Evolutionary conservation across 2,797 vertebrate genomes (phyloP).

Genomic region (Mormyrus proboscirostris): DNA sequence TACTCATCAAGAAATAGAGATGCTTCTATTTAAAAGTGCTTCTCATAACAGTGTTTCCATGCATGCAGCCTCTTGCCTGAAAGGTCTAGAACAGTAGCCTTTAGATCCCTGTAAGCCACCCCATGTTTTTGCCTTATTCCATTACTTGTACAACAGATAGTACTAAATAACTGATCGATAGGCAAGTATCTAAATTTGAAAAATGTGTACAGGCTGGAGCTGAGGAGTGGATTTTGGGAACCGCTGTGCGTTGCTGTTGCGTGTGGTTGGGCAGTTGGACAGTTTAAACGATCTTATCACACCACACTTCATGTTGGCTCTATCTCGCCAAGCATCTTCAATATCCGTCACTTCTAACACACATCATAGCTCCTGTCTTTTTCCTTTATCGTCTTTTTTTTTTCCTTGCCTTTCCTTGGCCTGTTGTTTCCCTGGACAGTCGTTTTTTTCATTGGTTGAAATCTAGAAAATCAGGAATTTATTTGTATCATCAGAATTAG

Average conservation of each 20-base stretch:
- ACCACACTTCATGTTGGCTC: background rate
- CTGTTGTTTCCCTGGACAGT: background rate
- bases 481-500: background rate
- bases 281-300: background rate
- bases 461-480: background rate
- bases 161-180: background rate
- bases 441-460: background rate
- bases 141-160: background rate
- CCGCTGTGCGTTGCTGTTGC: background rate
- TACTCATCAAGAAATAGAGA: background rate
- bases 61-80: background rate
- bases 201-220: background rate
- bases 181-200: background rate
- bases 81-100: background rate
- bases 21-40: background rate
- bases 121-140: background rate
- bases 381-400: background rate
- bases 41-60: background rate
- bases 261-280: background rate
- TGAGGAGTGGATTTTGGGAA: background rate
- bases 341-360: background rate
- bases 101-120: background rate
- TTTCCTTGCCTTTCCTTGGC: background rate
- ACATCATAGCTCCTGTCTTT: background rate
- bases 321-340: background rate